phyloP scores from a whole-genome alignment of 2,888 invertebrate genomes.

The Calameuta filiformis region DNA sequence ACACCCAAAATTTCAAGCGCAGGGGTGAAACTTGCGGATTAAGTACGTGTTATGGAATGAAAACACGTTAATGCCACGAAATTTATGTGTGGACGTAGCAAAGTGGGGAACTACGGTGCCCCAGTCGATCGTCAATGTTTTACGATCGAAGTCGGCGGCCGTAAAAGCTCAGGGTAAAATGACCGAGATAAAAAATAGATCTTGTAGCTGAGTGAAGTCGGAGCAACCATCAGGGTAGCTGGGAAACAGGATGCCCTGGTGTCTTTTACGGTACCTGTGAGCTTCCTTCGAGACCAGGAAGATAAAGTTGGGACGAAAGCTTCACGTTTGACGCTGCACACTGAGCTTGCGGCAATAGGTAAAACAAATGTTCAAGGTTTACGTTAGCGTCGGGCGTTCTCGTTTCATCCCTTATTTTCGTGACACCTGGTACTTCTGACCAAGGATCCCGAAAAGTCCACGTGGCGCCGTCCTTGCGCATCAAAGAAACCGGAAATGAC shows the following conservation, averaged over 20 bases:
- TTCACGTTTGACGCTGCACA: no score
- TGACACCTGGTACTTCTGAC: no score
- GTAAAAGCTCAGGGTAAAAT: slow-evolving; percentile 13
- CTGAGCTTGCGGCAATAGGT: no score
- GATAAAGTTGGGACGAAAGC: no score
- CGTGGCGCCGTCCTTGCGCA: no score
- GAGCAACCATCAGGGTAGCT: neutral
- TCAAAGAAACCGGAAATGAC: no score
- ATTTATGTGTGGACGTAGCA: slow-evolving; percentile 13
- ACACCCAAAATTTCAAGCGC: no score
- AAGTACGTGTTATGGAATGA: neutral
- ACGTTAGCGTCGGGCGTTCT: no score
- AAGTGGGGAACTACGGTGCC: slow-evolving; percentile 15
- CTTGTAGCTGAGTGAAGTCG: neutral
- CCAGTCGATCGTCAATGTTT: slow-evolving; percentile 19
- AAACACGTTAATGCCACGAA: slow-evolving; percentile 14
- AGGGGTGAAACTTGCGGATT: no score
- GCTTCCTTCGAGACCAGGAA: neutral
- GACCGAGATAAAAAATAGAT: neutral
- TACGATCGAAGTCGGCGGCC: slow-evolving; percentile 8
- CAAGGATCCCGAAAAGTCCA: no score
- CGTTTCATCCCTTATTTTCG: no score
- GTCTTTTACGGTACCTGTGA: neutral
- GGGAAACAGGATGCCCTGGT: neutral
- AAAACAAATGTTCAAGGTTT: no score